Percentiles rank a stretch among this genome's conserved stretches.
Conservation (phyloP, 2,797 vertebrate species). For the Clarias platycephalus region DNA sequence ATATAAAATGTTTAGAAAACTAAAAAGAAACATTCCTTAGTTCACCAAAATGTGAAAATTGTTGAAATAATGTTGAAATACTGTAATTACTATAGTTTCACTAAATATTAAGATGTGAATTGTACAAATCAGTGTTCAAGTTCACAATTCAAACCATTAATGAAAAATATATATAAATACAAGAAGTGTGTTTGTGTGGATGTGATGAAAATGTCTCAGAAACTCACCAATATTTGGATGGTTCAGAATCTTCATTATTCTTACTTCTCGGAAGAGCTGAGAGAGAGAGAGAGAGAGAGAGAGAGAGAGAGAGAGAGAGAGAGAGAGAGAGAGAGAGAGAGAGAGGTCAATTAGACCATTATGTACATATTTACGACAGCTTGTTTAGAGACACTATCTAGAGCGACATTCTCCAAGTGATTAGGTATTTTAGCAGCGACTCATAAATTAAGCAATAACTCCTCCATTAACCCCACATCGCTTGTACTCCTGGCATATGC, state of each 20-base stretch:
- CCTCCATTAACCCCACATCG: not conserved
- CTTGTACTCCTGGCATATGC: not conserved
- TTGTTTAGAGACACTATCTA: not conserved
- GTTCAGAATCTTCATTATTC: conserved; percentile 97
- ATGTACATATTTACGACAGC: not conserved
- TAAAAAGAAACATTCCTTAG: too few species aligned
- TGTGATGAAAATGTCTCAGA: not conserved
- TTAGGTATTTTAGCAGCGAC: not conserved
- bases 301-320: not conserved
- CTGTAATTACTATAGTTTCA: too few species aligned
- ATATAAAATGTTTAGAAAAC: too few species aligned
- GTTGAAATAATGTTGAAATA: too few species aligned
- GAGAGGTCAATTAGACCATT: not conserved
- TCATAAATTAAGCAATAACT: not conserved
- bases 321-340: not conserved
- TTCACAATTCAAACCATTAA: too few species aligned
- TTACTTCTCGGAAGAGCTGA: conserved; percentile 94
- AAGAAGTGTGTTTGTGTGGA: not conserved
- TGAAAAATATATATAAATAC: too few species aligned
- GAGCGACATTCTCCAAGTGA: not conserved
- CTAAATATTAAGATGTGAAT: too few species aligned
- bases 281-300: not conserved
- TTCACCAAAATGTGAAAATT: too few species aligned
- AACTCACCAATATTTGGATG: conserved; percentile 93
- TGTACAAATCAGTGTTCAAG: too few species aligned